These are phyloP conservation scores for Hyperoplus immaculatus DNA, from an alignment of 2,797 vertebrate genomes.

Conservation along the genomic window DNA sequence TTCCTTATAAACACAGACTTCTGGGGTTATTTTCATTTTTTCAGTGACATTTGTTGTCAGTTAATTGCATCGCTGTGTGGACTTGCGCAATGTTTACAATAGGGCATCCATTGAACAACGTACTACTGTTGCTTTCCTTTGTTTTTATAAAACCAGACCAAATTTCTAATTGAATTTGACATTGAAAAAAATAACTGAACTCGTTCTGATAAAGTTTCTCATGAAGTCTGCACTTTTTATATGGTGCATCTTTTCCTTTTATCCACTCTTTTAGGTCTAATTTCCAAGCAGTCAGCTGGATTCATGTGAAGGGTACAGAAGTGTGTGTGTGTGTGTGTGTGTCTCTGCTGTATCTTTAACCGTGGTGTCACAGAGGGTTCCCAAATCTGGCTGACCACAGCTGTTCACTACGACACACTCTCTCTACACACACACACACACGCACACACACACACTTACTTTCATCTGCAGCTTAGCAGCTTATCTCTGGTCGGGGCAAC, in stretches of 20 bases:
- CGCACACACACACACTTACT: slow-evolving; percentile 74
- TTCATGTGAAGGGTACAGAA: slow-evolving; percentile 30
- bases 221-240: background rate
- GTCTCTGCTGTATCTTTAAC: slow-evolving; percentile 38
- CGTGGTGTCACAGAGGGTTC: slow-evolving; percentile 61
- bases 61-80: no score
- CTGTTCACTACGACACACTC: slow-evolving; percentile 72
- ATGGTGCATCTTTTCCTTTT: slow-evolving; percentile 7
- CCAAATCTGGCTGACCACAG: slow-evolving; percentile 74
- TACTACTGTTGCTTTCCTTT: background rate
- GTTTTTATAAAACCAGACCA: background rate
- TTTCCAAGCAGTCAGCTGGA: slow-evolving; percentile 23
- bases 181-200: background rate
- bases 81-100: no score
- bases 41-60: background rate
- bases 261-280: slow-evolving; percentile 2
- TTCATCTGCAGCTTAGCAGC: slow-evolving; percentile 83
- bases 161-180: background rate
- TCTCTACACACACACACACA: slow-evolving; percentile 71
- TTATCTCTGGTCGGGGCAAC: slow-evolving; percentile 79
- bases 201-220: background rate
- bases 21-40: slow-evolving; percentile 35
- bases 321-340: slow-evolving; percentile 38
- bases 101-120: no score
- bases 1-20: slow-evolving; percentile 69